These are phyloP conservation scores for Formica aserva DNA, from an alignment of 2,888 invertebrate species.

Conservation along the genomic window DNA sequence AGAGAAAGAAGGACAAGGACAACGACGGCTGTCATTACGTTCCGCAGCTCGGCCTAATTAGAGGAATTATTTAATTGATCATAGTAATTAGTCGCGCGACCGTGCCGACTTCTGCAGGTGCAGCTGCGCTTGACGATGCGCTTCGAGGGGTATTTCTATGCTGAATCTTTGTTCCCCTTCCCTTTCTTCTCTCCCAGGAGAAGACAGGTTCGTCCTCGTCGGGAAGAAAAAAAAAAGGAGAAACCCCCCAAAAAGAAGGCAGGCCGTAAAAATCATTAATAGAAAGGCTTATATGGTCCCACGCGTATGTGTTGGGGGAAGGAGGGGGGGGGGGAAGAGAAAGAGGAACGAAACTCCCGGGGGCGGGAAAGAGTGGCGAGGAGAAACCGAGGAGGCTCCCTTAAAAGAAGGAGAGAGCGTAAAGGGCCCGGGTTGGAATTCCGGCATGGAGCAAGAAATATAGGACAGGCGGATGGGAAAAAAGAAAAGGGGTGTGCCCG, in stretches of 20 bases:
- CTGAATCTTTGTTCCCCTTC: neutral
- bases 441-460: conserved; percentile 76
- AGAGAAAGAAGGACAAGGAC: neutral
- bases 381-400: conserved; percentile 57
- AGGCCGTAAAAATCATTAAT: conserved; percentile 79
- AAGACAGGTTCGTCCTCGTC: conserved; percentile 65
- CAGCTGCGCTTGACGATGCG: conserved; percentile 55
- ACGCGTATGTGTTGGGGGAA: conserved; percentile 59
- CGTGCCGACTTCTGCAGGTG: conserved; percentile 65
- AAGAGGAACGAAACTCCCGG: conserved; percentile 54
- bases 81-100: conserved; percentile 72
- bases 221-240: conserved; percentile 67
- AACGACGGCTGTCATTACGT: conserved; percentile 64
- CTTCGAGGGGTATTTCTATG: conserved; percentile 5
- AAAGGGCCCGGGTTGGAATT: conserved; percentile 75
- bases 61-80: conserved; percentile 77
- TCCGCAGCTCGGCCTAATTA: conserved; percentile 65
- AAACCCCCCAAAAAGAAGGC: conserved; percentile 63
- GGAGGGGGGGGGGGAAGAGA: neutral
- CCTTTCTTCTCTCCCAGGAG: conserved; percentile 12
- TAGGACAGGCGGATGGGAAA: conserved; percentile 74
- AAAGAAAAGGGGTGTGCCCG: conserved; percentile 79
- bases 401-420: conserved; percentile 74
- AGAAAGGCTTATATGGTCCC: conserved; percentile 75
- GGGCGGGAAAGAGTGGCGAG: conserved; percentile 37